phyloP scores from a whole-genome alignment of 2,888 invertebrate genomes.

The Plebejus argus region DNA sequence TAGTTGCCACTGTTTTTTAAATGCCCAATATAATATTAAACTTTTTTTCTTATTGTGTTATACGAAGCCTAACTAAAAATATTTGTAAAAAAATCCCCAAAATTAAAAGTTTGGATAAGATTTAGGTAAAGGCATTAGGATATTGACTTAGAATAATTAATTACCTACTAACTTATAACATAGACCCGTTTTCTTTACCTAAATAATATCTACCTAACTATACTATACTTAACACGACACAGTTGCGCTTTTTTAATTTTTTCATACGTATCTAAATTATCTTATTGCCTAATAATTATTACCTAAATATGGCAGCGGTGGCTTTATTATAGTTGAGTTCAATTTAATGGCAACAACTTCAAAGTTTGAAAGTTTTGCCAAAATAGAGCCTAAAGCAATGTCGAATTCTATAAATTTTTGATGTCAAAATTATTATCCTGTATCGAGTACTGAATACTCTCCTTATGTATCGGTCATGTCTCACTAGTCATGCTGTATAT shows the following conservation, averaged over 20 bases:
- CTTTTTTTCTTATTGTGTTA: background rate
- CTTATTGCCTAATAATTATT: background rate
- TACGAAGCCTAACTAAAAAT: background rate
- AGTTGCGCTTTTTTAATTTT: background rate
- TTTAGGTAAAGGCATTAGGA: conserved; percentile 11
- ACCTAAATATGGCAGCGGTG: background rate
- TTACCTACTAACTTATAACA: background rate
- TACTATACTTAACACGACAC: background rate
- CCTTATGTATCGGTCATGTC: too few species aligned
- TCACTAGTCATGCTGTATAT: too few species aligned
- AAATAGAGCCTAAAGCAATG: background rate
- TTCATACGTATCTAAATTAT: background rate
- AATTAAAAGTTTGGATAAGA: background rate
- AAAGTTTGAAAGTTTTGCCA: background rate
- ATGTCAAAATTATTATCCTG: too few species aligned
- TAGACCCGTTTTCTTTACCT: conserved; percentile 11
- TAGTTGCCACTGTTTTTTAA: background rate
- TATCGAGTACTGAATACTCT: too few species aligned
- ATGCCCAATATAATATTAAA: background rate
- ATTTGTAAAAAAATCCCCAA: background rate
- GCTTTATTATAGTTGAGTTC: background rate
- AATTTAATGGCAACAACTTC: background rate
- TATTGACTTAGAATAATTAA: background rate
- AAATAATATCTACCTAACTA: conserved; percentile 13
- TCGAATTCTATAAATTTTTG: too few species aligned